Conservation (phyloP, 2,888 invertebrate genomes). For the Thymelicus acteon region DNA sequence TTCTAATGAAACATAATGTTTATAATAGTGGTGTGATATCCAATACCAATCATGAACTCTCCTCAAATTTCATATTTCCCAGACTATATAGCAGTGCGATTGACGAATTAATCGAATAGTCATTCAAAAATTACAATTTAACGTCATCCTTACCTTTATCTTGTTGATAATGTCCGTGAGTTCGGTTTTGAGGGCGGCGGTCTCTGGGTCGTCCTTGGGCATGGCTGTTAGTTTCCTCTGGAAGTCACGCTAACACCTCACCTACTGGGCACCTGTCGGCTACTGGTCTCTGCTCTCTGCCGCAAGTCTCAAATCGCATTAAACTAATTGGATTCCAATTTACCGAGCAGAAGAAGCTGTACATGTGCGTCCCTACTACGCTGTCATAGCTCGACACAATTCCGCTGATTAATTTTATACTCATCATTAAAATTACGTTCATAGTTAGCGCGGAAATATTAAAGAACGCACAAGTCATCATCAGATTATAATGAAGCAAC, state of each 20-base stretch:
- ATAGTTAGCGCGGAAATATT: not conserved
- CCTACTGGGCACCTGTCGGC: conserved; percentile 5
- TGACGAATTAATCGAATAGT: too few relatives aligned
- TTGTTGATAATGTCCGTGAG: conserved; percentile 91
- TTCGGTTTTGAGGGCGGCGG: conserved; percentile 91
- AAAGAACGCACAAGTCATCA: too few relatives aligned
- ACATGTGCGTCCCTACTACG: conserved; percentile 57
- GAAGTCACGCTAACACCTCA: conserved; percentile 1
- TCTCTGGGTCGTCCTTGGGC: conserved; percentile 94
- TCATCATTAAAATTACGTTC: conserved; percentile 6
- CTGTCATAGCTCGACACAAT: conserved; percentile 47
- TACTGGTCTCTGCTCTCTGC: conserved; percentile 33
- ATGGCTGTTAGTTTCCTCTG: conserved; percentile 64
- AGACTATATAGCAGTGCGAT: too few relatives aligned
- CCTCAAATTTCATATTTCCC: too few relatives aligned
- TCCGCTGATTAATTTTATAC: conserved; percentile 33
- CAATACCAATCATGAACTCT: too few relatives aligned
- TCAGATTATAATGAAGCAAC: too few relatives aligned
- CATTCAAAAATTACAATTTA: not conserved
- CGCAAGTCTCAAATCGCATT: conserved; percentile 62
- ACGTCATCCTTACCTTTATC: conserved; percentile 86
- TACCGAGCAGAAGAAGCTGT: conserved; percentile 60
- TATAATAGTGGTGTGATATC: too few relatives aligned
- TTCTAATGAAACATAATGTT: too few relatives aligned
- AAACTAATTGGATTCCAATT: conserved; percentile 71